Evolutionary conservation across 2,888 invertebrate genomes (phyloP), one percentile per base, ranked within the genome.

Genomic region (Netelia melanura): DNA sequence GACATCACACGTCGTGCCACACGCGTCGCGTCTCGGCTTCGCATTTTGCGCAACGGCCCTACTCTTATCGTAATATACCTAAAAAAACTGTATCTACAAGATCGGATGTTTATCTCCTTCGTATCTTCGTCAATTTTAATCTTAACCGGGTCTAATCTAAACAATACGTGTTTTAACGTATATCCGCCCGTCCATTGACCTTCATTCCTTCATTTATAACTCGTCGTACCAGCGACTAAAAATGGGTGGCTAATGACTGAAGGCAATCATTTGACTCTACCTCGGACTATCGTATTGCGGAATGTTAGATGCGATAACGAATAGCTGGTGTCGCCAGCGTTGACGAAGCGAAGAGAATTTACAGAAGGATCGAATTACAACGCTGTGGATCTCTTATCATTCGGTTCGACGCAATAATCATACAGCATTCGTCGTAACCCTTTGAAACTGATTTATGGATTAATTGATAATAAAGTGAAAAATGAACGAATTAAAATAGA

Each of bases 211-310:
- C 44, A 44, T 52, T 62, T 43, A 25, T 58, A 17, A 21, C 48
- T 8, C 52, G 3, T 44, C 14, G n/a, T 64, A 17, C 17, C n/a
- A 17, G 61, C n/a, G 14, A 62, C n/a, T n/a, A 44, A 6, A 38
- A 54, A 21, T 23, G 52, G 44, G 74, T 54, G 62, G 21, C 54
- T 17, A 54, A 76, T 17, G 58, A 52, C 62, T 21, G 58, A 76
- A 38, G 52, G 64, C 68, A 25, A 67, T 21, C 30, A 74, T 76
- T 74, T 61, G 81, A 81, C 84, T 74, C 81, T 38, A 38, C 38
- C 38, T 44, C 72, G 52, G 61, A 71, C 67, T 81, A 84, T 84
- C 84, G 61, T 68, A 64, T 84, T 84, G 56, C 77, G 52, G 72
- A 84, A 81, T 81, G 62, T 67, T 54, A 30, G 3, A 23, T 25